Evolutionary conservation across 2,797 vertebrate genomes (phyloP).

Genomic region (Cryptoprocta ferox): DNA sequence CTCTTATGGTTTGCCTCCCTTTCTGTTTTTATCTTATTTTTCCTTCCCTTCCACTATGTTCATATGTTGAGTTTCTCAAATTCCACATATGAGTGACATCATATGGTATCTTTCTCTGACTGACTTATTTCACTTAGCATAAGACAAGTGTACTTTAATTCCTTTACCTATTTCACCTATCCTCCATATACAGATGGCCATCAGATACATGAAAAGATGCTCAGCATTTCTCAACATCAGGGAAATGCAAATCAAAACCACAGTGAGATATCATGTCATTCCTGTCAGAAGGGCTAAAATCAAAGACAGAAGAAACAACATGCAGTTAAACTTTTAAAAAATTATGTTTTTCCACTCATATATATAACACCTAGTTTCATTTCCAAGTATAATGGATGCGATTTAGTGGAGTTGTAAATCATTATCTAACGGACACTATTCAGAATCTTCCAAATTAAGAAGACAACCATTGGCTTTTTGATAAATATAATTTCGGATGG

Average conservation of each 20-base stretch:
- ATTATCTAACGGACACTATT: not conserved
- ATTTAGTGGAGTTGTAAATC: not conserved
- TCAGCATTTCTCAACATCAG: not conserved
- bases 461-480: not conserved
- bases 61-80: too few relatives aligned
- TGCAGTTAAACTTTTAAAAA: not conserved
- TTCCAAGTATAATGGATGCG: not conserved
- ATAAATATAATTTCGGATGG: slow-evolving; percentile 1
- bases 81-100: too few relatives aligned
- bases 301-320: not conserved
- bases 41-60: too few relatives aligned
- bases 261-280: not conserved
- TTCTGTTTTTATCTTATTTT: too few relatives aligned
- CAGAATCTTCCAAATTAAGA: not conserved
- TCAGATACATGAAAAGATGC: not conserved
- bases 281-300: not conserved
- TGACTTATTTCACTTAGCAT: too few relatives aligned
- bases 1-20: too few relatives aligned
- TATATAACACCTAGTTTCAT: not conserved
- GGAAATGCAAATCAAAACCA: not conserved
- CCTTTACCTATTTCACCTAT: not conserved
- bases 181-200: not conserved
- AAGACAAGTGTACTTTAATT: not conserved
- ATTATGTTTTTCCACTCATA: not conserved
- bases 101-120: too few relatives aligned